These are phyloP conservation scores for Callionymus lyra DNA, from an alignment of 2,113 vertebrate species.

Conservation along the genomic window DNA sequence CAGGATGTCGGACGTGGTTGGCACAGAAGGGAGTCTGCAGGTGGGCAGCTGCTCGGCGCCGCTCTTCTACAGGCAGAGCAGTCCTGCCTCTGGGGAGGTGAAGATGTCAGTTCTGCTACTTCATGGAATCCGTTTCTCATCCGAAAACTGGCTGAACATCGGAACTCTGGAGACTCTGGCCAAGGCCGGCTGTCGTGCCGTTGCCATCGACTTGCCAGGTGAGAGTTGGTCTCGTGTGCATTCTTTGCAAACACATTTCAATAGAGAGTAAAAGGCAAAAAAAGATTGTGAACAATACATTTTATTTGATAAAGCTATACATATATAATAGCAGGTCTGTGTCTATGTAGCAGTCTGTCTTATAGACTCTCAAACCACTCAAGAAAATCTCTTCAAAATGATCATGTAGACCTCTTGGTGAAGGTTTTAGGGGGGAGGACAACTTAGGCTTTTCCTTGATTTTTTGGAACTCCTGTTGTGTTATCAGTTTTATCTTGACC, in stretches of 20 bases:
- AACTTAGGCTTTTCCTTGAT: too few relatives aligned
- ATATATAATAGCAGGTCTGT: too few relatives aligned
- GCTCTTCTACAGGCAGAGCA: conserved; percentile 78
- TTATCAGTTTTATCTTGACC: too few relatives aligned
- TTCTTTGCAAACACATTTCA: too few relatives aligned
- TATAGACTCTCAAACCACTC: too few relatives aligned
- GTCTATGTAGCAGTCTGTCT: too few relatives aligned
- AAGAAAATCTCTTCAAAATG: neutral
- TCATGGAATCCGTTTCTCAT: conserved; percentile 91
- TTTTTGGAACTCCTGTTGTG: too few relatives aligned
- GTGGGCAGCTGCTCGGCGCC: conserved; percentile 63
- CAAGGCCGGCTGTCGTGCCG: conserved; percentile 73
- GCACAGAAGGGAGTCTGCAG: conserved; percentile 59
- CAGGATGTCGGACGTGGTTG: conserved; percentile 67
- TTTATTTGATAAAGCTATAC: too few relatives aligned
- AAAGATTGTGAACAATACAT: too few relatives aligned
- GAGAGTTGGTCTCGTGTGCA: conserved; percentile 2
- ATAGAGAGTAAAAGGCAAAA: too few relatives aligned
- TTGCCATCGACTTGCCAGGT: conserved; percentile 92
- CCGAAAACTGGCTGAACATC: conserved; percentile 80
- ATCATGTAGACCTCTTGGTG: too few relatives aligned
- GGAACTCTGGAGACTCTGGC: conserved; percentile 75
- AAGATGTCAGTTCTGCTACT: conserved; percentile 75
- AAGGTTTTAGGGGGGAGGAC: too few relatives aligned
- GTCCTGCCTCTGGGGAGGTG: conserved; percentile 36